phyloP scores from a whole-genome alignment of 2,888 invertebrate genomes.

The Piscicola geometra region DNA sequence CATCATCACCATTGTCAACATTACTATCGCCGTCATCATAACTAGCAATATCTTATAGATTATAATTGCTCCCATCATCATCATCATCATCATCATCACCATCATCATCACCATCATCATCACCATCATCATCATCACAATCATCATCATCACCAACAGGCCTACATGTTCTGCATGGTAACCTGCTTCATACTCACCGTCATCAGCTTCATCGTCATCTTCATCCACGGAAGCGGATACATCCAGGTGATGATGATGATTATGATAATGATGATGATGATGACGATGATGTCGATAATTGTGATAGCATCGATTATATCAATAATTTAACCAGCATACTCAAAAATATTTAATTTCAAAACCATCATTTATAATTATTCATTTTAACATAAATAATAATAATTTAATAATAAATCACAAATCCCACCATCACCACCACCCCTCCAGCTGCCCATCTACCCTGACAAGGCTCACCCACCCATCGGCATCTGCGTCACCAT shows the following conservation, averaged over 20 bases:
- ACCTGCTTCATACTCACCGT: constrained; percentile 44
- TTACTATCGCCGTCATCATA: too few species aligned
- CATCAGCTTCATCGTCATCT: constrained; percentile 51
- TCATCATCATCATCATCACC: not conserved
- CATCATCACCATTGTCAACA: too few species aligned
- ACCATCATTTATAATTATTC: not conserved
- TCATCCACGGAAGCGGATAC: constrained; percentile 50
- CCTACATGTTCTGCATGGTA: constrained; percentile 42
- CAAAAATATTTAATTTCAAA: too few species aligned
- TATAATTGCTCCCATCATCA: not conserved
- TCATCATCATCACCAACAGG: constrained; percentile 32
- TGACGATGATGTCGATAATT: not conserved
- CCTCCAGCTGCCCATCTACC: constrained; percentile 42
- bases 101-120: too few species aligned
- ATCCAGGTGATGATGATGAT: constrained; percentile 44
- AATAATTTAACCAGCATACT: too few species aligned
- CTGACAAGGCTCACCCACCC: constrained; percentile 53
- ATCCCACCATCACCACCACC: too few species aligned
- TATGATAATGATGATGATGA: not conserved
- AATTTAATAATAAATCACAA: not conserved
- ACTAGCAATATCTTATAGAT: not conserved
- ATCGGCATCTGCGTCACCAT: constrained; percentile 54
- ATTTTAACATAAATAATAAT: not conserved
- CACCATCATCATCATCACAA: too few species aligned
- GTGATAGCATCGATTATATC: not conserved